Conservation (phyloP, 1,140 invertebrate species). For the Mylabris phalerata region DNA sequence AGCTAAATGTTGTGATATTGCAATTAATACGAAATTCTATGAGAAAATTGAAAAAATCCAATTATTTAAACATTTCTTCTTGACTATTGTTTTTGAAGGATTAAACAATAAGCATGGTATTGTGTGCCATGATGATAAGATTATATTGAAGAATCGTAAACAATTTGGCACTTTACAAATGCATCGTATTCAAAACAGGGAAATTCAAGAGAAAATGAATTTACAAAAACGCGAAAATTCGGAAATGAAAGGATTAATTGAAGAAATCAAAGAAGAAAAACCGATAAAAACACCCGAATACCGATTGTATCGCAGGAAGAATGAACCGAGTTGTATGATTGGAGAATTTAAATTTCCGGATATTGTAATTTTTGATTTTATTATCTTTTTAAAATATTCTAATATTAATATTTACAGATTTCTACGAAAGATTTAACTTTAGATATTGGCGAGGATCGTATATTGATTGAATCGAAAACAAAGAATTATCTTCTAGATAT, state of each 20-base stretch:
- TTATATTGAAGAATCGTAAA: constrained; percentile 54
- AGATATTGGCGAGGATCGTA: constrained; percentile 64
- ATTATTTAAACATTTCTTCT: constrained; percentile 67
- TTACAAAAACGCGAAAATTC: constrained; percentile 3
- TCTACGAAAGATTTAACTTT: constrained; percentile 53
- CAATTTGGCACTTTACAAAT: constrained; percentile 64
- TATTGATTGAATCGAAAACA: constrained; percentile 55
- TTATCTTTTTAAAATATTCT: constrained; percentile 3
- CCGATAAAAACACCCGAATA: constrained; percentile 36
- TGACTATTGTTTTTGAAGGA: constrained; percentile 68
- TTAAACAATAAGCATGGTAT: constrained; percentile 67
- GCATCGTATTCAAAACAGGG: constrained; percentile 63
- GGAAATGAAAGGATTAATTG: constrained; percentile 33
- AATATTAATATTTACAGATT: constrained; percentile 43
- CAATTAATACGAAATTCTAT: constrained; percentile 67
- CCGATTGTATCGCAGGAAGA: constrained; percentile 40
- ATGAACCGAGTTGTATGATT: constrained; percentile 34
- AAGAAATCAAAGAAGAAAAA: constrained; percentile 44
- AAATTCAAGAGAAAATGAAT: constrained; percentile 47
- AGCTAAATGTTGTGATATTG: constrained; percentile 68
- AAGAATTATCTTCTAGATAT: constrained; percentile 57
- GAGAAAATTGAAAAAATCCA: constrained; percentile 59
- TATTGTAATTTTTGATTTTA: constrained; percentile 29
- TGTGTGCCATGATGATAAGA: constrained; percentile 53
- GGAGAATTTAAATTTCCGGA: constrained; percentile 48